Conservation (phyloP, 2,888 invertebrate genomes). For the Rotaria sp. region DNA sequence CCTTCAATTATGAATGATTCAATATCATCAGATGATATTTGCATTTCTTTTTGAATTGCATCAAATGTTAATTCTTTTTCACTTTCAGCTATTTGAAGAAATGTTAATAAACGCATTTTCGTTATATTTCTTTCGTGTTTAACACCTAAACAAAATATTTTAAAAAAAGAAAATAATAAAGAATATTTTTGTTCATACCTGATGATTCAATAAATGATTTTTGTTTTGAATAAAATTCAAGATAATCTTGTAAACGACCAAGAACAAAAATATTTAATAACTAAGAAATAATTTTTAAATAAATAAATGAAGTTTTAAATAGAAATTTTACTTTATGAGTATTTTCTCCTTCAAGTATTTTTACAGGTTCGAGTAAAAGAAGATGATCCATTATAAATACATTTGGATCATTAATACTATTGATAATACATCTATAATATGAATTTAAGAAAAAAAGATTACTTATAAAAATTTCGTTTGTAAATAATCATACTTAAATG, state of each 20-base stretch:
- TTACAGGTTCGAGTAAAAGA: conserved; percentile 81
- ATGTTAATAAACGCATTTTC: conserved; percentile 89
- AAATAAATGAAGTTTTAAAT: not conserved
- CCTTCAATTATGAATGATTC: conserved; percentile 93
- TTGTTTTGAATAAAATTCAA: conserved; percentile 81
- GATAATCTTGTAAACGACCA: conserved; percentile 82
- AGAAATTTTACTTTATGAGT: conserved; percentile 68
- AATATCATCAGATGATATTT: conserved; percentile 76
- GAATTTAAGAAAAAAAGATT: not conserved
- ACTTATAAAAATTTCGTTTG: too few relatives aligned
- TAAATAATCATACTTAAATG: conserved; percentile 28
- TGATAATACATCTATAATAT: conserved; percentile 37
- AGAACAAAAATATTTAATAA: conserved; percentile 86
- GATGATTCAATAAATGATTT: conserved; percentile 72
- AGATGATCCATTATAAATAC: conserved; percentile 90
- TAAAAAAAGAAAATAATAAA: not conserved
- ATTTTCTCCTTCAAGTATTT: conserved; percentile 84
- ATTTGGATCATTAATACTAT: conserved; percentile 67
- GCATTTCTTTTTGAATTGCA: conserved; percentile 76
- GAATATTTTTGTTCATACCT: conserved; percentile 45
- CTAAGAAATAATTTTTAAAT: conserved; percentile 45
- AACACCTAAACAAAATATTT: conserved; percentile 59
- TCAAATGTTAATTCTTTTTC: conserved; percentile 85
- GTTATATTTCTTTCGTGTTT: conserved; percentile 88
- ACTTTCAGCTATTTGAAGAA: conserved; percentile 92